Conservation (phyloP, 2,797 vertebrate genomes). For the Hephaestus fuliginosus region DNA sequence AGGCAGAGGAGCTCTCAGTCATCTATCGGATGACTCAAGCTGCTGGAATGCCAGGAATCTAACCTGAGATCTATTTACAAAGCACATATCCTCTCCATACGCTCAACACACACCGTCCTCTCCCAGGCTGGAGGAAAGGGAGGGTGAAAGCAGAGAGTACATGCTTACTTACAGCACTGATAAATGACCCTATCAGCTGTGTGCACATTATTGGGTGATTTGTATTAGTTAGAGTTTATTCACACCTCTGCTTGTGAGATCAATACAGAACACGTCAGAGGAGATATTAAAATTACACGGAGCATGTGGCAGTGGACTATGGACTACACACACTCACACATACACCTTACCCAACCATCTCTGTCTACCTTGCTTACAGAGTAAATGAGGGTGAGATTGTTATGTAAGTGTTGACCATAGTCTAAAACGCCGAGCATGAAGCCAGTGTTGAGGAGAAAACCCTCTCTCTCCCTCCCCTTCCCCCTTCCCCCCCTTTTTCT, state of each 20-base stretch:
- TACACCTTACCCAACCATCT: background rate
- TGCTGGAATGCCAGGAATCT: conserved; percentile 85
- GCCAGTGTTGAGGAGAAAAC: conserved; percentile 36
- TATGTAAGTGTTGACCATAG: conserved; percentile 66
- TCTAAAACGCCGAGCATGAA: conserved; percentile 41
- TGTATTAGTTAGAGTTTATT: conserved; percentile 69
- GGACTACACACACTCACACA: background rate
- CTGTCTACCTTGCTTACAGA: conserved; percentile 15
- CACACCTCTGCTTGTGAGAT: conserved; percentile 46
- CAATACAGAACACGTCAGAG: conserved; percentile 54
- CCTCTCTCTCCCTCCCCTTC: conserved; percentile 22
- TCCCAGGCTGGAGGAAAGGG: conserved; percentile 28
- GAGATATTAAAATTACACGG: conserved; percentile 26
- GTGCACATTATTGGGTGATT: conserved; percentile 66
- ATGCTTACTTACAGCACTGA: conserved; percentile 48
- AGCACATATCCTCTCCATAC: conserved; percentile 80
- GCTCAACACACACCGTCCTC: conserved; percentile 63
- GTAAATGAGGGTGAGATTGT: conserved; percentile 65
- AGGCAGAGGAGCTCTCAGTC: conserved; percentile 68
- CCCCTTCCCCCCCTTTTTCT: conserved; percentile 50
- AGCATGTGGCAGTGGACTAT: background rate
- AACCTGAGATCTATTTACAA: conserved; percentile 88
- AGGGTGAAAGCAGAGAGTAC: conserved; percentile 25
- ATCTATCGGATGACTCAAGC: conserved; percentile 78
- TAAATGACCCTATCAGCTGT: conserved; percentile 60